Evolutionary conservation across 2,888 invertebrate species (phyloP).

Genomic region (Cataglyphis cursor): DNA sequence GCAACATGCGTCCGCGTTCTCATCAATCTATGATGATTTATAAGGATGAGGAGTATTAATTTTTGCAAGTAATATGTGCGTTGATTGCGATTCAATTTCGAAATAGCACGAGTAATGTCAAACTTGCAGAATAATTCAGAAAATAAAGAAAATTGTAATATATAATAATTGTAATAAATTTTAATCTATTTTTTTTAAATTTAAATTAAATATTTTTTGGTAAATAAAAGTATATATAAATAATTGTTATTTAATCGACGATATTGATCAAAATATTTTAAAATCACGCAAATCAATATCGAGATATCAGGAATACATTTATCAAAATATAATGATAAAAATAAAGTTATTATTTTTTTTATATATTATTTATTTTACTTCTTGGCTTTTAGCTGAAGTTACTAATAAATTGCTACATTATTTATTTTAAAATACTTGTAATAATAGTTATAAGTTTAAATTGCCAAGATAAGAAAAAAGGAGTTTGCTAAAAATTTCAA

Average conservation of each 20-base stretch:
- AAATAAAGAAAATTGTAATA: neutral
- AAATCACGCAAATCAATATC: neutral
- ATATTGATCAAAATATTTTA: neutral
- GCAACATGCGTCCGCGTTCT: neutral
- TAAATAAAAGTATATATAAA: neutral
- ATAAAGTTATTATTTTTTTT: neutral
- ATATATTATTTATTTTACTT: too few species aligned
- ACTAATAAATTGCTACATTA: too few species aligned
- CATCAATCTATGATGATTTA: neutral
- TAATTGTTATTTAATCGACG: neutral
- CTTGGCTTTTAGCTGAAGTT: too few species aligned
- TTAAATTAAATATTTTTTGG: neutral
- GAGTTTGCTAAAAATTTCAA: neutral
- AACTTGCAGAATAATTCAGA: neutral
- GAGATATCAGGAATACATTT: too few species aligned
- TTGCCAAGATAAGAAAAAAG: neutral
- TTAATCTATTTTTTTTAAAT: neutral
- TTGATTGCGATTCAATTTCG: conserved; percentile 11
- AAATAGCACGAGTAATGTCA: neutral
- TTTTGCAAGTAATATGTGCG: neutral
- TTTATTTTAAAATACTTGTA: neutral
- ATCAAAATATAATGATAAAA: neutral
- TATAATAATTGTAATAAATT: too few species aligned
- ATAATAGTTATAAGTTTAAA: neutral
- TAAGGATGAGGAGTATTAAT: conserved; percentile 4